These are phyloP conservation scores for Ladona fulva DNA, from an alignment of 1,140 invertebrate genomes.

Conservation along the genomic window DNA sequence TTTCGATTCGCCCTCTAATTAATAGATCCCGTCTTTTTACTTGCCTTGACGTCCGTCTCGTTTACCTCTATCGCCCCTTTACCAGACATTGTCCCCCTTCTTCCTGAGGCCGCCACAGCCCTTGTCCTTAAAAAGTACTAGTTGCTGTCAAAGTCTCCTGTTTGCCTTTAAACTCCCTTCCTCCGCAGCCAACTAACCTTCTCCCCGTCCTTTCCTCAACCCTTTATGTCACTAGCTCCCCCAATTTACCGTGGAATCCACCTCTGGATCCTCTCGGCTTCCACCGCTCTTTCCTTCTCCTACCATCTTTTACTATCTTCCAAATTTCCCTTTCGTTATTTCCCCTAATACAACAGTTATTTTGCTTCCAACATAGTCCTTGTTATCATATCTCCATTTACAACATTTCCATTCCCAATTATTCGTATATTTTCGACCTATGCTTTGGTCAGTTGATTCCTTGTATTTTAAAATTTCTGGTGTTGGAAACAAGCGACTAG, in stretches of 20 bases:
- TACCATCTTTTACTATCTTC: not conserved
- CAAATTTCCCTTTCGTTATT: not conserved
- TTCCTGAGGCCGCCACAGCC: not conserved
- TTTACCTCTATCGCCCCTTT: not conserved
- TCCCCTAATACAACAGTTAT: not conserved
- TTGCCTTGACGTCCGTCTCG: not conserved
- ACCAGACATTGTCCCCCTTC: not conserved
- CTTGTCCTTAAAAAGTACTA: conserved; percentile 2
- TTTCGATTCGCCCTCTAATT: not conserved
- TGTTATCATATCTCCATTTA: not conserved
- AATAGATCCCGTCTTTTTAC: not conserved
- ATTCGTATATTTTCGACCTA: not conserved
- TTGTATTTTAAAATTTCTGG: not conserved
- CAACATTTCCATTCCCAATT: not conserved
- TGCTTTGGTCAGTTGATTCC: not conserved
- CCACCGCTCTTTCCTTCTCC: not conserved
- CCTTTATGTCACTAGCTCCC: not conserved
- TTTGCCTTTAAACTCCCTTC: not conserved
- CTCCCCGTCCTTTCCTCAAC: not conserved
- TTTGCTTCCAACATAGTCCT: not conserved
- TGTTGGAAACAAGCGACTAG: not conserved
- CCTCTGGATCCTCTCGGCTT: not conserved
- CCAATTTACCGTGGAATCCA: not conserved
- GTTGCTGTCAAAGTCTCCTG: not conserved
- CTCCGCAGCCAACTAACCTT: not conserved